Evolutionary conservation across 2,888 invertebrate genomes (phyloP), one percentile per base, ranked within the genome.

Genomic region (Himalopsyche tibetana): DNA sequence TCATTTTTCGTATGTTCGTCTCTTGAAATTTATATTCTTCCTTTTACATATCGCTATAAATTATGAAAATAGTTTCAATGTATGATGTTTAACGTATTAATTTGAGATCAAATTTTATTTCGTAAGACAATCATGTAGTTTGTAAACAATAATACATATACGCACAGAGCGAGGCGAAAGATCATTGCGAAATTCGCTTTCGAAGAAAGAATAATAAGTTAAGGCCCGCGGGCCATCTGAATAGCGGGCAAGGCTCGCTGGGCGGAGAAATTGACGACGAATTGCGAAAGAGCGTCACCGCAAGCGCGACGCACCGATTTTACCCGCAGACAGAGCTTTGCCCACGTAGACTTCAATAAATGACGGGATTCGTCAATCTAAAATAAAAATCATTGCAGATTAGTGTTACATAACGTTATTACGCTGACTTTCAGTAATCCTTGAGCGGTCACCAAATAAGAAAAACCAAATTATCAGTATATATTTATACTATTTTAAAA

Each of bases 121-220:
- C 19, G 4, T 38, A 38, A 74, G 15, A 36, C 36, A 38, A 74
- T 15, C 38, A 15, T 74, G 74, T 74, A 74, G 74, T 74, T 51
- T 74, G 28, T 74, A 36, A 74, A 74, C 38, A 74, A 69, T 69
- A 28, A 36, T 36, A 74, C 74, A 74, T 74, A 74, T 74, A 74
- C 74, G 74, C 74, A 74, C 74, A 74, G 74, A 74, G 38, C 74
- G 74, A 74, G 38, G 74, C 74, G 74, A 74, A 36, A 74, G 74
- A 74, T 51, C 15, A 38, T 74, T 74, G 74, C 74, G 74, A 74
- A 74, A 74, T 74, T 74, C 74, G 74, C 74, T 74, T 74, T 74
- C 74, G 74, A 15, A 74, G 74, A 74, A 74, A 74, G 74, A 74
- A 74, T 74, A 69, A 69, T 11, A 74, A 36, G 69, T 19, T 12